Evolutionary conservation across 2,113 vertebrate genomes (phyloP).

Genomic region (Campylorhamphus procurvoides): DNA sequence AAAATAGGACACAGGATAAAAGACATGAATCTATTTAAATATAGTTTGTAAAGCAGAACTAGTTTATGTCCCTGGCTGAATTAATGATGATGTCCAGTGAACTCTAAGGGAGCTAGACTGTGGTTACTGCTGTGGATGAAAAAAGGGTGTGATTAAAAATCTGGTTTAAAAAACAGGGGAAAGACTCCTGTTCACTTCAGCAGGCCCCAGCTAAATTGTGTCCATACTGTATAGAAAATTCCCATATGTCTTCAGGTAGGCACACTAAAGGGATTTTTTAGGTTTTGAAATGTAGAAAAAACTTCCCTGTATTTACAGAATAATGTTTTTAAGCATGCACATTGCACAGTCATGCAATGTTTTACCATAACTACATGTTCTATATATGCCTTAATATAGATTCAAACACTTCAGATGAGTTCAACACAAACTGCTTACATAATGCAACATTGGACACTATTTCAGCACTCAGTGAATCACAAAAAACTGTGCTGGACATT

Average conservation of each 20-base stretch:
- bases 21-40: not conserved
- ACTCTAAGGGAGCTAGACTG: not conserved
- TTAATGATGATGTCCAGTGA: not conserved
- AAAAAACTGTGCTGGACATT: not conserved
- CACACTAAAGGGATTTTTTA: not conserved
- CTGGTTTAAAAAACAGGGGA: not conserved
- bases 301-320: not conserved
- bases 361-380: not conserved
- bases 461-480: not conserved
- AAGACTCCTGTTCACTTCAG: not conserved
- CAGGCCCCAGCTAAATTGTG: not conserved
- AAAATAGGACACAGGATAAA: slow-evolving; percentile 1
- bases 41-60: not conserved
- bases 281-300: not conserved
- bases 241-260: not conserved
- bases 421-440: not conserved
- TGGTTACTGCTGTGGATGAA: not conserved
- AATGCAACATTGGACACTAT: not conserved
- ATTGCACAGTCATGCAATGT: not conserved
- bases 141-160: not conserved
- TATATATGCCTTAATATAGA: not conserved
- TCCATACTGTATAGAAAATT: not conserved
- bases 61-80: not conserved
- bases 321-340: not conserved
- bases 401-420: not conserved